phyloP scores from a whole-genome alignment of 2,797 vertebrate genomes.

The Parauchenoglanis ngamensis region DNA sequence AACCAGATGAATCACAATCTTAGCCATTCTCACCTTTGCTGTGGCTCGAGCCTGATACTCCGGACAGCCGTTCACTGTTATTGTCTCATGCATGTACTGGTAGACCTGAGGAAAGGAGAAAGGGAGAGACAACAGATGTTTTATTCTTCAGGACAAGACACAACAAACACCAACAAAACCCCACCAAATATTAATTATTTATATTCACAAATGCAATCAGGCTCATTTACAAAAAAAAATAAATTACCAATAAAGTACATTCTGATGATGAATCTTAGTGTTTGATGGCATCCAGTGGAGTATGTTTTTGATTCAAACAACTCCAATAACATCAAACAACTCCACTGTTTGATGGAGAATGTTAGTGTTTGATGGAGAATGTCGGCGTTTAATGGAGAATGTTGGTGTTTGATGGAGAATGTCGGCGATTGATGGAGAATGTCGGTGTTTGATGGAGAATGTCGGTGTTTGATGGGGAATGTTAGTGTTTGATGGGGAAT shows the following conservation, averaged over 20 bases:
- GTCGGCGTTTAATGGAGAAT: not conserved
- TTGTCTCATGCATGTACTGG: constrained; percentile 99
- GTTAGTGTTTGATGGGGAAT: not conserved
- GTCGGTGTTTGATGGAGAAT: not conserved
- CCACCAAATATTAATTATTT: not conserved
- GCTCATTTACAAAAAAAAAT: not conserved
- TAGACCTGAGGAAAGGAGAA: constrained; percentile 83
- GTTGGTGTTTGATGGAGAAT: not conserved
- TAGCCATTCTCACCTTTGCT: constrained; percentile 82
- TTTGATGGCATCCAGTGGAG: too few relatives aligned
- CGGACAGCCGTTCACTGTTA: constrained; percentile 94
- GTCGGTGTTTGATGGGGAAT: not conserved
- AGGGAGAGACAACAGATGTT: constrained; percentile 1
- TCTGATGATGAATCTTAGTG: not conserved
- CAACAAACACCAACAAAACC: not conserved
- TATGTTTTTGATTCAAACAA: not conserved
- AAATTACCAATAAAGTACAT: not conserved
- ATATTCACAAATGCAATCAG: not conserved
- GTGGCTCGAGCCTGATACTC: constrained; percentile 98
- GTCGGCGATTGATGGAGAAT: not conserved
- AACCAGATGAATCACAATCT: not conserved
- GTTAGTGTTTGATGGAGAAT: not conserved
- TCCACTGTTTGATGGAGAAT: not conserved
- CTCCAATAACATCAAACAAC: too few relatives aligned
- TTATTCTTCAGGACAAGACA: not conserved